A percentile compares a stretch with the other conserved stretches of the same genome.
Conservation (phyloP, 2,888 invertebrate genomes). For the Ecliptopera silaceata region DNA sequence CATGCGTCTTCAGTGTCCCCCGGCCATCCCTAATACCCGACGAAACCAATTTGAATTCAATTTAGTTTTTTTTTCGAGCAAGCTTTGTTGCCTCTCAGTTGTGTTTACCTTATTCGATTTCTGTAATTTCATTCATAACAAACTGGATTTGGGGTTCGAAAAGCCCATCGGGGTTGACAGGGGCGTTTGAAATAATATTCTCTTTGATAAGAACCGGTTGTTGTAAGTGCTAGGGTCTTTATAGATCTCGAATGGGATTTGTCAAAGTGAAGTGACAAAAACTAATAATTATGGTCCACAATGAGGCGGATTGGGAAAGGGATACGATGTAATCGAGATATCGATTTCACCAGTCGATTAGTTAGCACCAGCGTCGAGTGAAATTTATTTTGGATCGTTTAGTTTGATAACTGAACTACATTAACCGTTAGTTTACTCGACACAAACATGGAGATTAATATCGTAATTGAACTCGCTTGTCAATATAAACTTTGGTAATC, state of each 20-base stretch:
- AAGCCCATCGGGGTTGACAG: conserved; percentile 80
- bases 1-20: conserved; percentile 73
- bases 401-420: conserved; percentile 24
- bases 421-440: conserved; percentile 4
- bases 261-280: conserved; percentile 82
- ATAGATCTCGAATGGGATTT: conserved; percentile 72
- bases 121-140: conserved; percentile 84
- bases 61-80: conserved; percentile 81
- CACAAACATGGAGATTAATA: conserved; percentile 5
- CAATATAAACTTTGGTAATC: not conserved
- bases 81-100: conserved; percentile 82
- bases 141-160: conserved; percentile 81
- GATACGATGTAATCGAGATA: conserved; percentile 53
- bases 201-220: conserved; percentile 81
- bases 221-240: conserved; percentile 70
- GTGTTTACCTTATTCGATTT: conserved; percentile 84
- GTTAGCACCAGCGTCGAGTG: conserved; percentile 31
- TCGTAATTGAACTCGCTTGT: not conserved
- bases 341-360: conserved; percentile 54
- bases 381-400: conserved; percentile 27
- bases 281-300: conserved; percentile 79
- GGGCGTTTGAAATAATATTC: conserved; percentile 83
- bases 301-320: conserved; percentile 64
- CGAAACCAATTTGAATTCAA: conserved; percentile 84
- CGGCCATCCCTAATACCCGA: conserved; percentile 80